These are phyloP conservation scores for Xestoiulus laeticollis DNA, from an alignment of 2,888 invertebrate species.

Conservation along the genomic window DNA sequence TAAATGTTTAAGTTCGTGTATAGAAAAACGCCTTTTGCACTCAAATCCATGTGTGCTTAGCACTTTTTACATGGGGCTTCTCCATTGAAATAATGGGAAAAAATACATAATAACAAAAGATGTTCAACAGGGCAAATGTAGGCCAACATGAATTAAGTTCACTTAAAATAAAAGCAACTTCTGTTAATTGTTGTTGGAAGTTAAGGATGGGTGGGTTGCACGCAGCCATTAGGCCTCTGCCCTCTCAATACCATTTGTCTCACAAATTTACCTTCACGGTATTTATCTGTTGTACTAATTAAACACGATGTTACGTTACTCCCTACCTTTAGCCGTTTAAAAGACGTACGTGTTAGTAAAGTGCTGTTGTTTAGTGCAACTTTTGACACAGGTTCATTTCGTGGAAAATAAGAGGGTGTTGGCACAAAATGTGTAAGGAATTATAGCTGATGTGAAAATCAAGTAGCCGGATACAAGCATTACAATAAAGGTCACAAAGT, in stretches of 20 bases:
- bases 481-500: no score
- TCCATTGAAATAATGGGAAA: neutral
- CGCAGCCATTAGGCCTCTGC: neutral
- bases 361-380: no score
- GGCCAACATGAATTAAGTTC: conserved; percentile 7
- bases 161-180: neutral
- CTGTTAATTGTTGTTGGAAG: neutral
- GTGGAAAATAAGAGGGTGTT: no score
- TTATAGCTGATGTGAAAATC: no score
- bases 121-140: conserved; percentile 11
- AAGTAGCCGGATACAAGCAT: no score
- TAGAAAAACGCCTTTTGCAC: conserved; percentile 5
- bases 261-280: neutral
- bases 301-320: neutral
- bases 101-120: neutral
- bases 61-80: neutral
- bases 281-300: neutral
- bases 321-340: neutral
- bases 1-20: neutral
- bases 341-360: neutral
- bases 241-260: neutral
- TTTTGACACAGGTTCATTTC: no score
- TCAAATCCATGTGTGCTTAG: neutral
- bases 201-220: neutral
- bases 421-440: no score